Percentiles rank a stretch among this genome's conserved stretches.
Conservation (phyloP, 1,140 invertebrate species). For the Drosophila saltans region DNA sequence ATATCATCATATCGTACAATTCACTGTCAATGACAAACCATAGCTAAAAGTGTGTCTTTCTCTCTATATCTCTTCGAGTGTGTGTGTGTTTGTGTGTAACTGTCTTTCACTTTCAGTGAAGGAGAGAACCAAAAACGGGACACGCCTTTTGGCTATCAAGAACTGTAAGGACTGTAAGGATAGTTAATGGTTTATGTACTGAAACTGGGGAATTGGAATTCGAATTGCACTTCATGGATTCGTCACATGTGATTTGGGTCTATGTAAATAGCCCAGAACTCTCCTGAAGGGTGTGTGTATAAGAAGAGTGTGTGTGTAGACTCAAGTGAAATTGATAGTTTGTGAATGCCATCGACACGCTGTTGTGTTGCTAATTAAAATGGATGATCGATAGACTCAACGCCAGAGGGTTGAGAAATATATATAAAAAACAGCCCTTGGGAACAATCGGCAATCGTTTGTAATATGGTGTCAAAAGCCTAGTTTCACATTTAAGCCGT, state of each 20-base stretch:
- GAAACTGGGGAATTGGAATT: slow-evolving; percentile 33
- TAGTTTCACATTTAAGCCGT: slow-evolving; percentile 62
- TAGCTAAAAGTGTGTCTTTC: slow-evolving; percentile 51
- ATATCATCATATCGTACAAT: slow-evolving; percentile 8
- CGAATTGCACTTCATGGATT: slow-evolving; percentile 68
- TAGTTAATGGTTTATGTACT: slow-evolving; percentile 27
- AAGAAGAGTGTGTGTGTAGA: slow-evolving; percentile 5
- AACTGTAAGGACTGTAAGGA: slow-evolving; percentile 18
- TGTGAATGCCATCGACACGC: slow-evolving; percentile 78
- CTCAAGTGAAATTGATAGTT: slow-evolving; percentile 77
- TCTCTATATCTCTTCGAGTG: slow-evolving; percentile 38
- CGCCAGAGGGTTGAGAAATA: slow-evolving; percentile 23
- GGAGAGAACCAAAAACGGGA: slow-evolving; percentile 15
- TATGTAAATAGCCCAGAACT: slow-evolving; percentile 61
- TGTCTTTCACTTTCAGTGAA: slow-evolving; percentile 2
- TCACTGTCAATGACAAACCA: slow-evolving; percentile 58
- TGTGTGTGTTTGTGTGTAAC: neutral
- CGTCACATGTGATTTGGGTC: slow-evolving; percentile 68
- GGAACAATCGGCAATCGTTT: slow-evolving; percentile 12
- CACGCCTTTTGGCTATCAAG: slow-evolving; percentile 49
- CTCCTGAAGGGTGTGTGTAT: slow-evolving; percentile 35
- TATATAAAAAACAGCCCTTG: slow-evolving; percentile 65
- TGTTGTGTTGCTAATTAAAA: slow-evolving; percentile 82
- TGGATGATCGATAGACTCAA: slow-evolving; percentile 72
- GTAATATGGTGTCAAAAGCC: slow-evolving; percentile 29